Conservation (phyloP, 2,797 vertebrate species). For the Crenichthys baileyi region DNA sequence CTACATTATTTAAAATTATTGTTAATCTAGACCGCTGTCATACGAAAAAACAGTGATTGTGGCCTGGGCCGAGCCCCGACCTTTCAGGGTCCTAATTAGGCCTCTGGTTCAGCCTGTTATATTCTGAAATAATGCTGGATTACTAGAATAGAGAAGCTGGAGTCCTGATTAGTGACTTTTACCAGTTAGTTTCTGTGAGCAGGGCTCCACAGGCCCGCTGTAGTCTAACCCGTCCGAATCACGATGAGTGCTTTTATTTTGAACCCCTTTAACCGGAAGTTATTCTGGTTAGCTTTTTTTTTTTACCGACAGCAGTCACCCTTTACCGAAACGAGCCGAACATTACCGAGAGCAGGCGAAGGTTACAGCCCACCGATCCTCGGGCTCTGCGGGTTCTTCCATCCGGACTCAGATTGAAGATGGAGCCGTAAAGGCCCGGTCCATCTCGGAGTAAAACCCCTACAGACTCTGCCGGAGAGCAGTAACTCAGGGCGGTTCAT, state of each 20-base stretch:
- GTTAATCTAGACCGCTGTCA: too few relatives aligned
- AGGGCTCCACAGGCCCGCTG: too few relatives aligned
- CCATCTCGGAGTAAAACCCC: background rate
- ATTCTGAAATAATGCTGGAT: background rate
- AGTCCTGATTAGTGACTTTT: background rate
- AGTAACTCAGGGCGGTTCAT: slow-evolving; percentile 7
- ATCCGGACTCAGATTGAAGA: background rate
- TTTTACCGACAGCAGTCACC: slow-evolving; percentile 6
- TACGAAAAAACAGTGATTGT: too few relatives aligned
- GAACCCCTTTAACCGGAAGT: slow-evolving; percentile 12
- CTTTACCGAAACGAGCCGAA: background rate
- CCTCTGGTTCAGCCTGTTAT: too few relatives aligned
- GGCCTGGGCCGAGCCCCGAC: too few relatives aligned
- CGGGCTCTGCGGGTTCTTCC: slow-evolving; percentile 1
- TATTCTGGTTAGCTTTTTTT: background rate
- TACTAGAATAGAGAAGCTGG: background rate
- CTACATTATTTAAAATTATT: too few relatives aligned
- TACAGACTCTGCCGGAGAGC: background rate
- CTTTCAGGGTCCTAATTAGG: too few relatives aligned
- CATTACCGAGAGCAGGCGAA: slow-evolving; percentile 7
- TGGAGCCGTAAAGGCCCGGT: slow-evolving; percentile 22
- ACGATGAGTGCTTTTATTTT: slow-evolving; percentile 28
- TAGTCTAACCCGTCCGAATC: too few relatives aligned
- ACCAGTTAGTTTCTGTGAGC: too few relatives aligned
- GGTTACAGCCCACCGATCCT: background rate